A percentile compares a stretch with the other conserved stretches of the same genome.
Evolutionary conservation across 2,888 invertebrate genomes (phyloP).

Genomic region (Parapristionchus giblindavisi): DNA sequence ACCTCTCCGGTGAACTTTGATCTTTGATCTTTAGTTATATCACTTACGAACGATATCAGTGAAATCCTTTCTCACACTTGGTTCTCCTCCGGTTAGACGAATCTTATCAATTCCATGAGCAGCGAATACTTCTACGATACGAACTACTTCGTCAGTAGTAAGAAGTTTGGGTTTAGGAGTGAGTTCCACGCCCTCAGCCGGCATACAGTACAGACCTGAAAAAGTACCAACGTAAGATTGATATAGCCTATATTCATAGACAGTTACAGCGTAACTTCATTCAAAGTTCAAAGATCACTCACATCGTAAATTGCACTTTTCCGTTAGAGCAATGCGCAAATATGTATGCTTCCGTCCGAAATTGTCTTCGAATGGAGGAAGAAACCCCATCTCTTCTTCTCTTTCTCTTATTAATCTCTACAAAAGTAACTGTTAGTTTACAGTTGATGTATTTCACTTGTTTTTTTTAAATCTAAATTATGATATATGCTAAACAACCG

Average conservation of each 20-base stretch:
- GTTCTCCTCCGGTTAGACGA: conserved; percentile 91
- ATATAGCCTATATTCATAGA: neutral
- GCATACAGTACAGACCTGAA: conserved; percentile 87
- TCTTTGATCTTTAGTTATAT: neutral
- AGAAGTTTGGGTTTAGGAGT: conserved; percentile 82
- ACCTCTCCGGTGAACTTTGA: neutral
- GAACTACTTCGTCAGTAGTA: conserved; percentile 83
- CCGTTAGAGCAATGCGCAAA: conserved; percentile 92
- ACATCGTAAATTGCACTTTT: conserved; percentile 96
- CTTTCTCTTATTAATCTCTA: neutral
- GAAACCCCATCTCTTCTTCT: neutral
- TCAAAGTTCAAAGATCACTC: conserved; percentile 72
- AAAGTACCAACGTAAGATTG: neutral
- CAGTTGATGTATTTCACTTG: neutral
- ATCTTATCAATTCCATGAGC: conserved; percentile 85
- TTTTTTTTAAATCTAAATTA: too few relatives aligned
- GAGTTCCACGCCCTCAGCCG: conserved; percentile 88
- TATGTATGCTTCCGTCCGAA: conserved; percentile 90
- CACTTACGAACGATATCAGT: conserved; percentile 80
- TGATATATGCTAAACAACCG: too few relatives aligned
- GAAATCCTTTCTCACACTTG: conserved; percentile 88
- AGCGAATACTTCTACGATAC: conserved; percentile 82
- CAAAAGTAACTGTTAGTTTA: neutral
- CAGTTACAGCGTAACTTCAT: neutral
- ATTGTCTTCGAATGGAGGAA: conserved; percentile 78